Base-by-base conservation (phyloP, 2,113 vertebrate genomes). In the Tachuris rubrigastra region DNA sequence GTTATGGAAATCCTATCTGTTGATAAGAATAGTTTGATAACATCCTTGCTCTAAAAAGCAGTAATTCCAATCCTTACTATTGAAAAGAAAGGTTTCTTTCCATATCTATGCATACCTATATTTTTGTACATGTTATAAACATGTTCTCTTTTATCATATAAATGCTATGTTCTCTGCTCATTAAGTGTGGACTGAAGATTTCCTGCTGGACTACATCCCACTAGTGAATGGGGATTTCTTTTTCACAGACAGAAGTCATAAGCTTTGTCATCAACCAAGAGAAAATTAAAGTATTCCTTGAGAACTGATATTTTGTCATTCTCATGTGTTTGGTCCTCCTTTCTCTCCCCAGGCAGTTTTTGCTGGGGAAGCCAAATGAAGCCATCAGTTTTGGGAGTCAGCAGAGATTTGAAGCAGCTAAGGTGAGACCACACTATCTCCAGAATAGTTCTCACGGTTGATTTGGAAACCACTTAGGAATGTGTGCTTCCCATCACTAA, bases 21-120 rank as follows among this genome's bases (percentile, higher is more conserved):
- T 79, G 21, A 4, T 56, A 75, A 72, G 4, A 41, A 4, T n/a
- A 35, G 24, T 92, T 74, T 37, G 19, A 14, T 77, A 25, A 35
- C 10, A 24, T 68, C 33, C 14, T 55, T 65, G 24, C 16, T 89
- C 19, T 44, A 5, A 41, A 56, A 75, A 75, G 10, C 18, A 78
- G 8, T 52, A 35, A 49, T 49, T 44, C 22, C 53, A 19, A 21
- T 62, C 30, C 42, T 85, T 46, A 23, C 5, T 42, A 8, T 7
- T 73, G 50, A 42, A 68, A 67, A 68, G 2, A 59, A 68, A 52
- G 7, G 5, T 37, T 88, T 90, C 4, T 80, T 68, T 69, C 23
- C 0, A 0, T 69, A 18, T 46, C 11, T 49, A 3, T 49, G 0
- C 1, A 62, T 53, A 33, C 8, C 7, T 15, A 0, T 15, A 17